Conservation (phyloP, 1,140 invertebrate genomes). For the Brachystomella parvula region DNA sequence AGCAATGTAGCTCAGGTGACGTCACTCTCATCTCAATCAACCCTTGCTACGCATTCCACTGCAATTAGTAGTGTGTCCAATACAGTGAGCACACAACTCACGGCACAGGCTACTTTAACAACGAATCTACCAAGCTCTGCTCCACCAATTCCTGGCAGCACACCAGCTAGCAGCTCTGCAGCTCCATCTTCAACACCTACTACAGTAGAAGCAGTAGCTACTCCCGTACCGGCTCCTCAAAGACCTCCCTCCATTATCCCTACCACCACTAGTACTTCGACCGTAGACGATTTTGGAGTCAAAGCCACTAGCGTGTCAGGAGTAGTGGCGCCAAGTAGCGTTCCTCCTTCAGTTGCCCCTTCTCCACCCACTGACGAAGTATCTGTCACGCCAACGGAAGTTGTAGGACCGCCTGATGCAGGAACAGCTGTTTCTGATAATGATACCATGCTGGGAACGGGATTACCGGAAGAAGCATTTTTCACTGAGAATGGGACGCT, state of each 20-base stretch:
- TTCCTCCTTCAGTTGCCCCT: neutral
- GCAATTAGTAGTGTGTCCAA: neutral
- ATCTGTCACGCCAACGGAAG: neutral
- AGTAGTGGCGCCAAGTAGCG: constrained; percentile 1
- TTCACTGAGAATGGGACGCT: constrained; percentile 38
- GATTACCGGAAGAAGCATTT: constrained; percentile 30
- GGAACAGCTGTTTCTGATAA: neutral
- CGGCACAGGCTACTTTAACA: constrained; percentile 1
- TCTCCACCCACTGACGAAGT: neutral
- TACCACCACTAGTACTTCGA: neutral
- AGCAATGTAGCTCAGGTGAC: neutral
- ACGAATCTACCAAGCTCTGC: neutral
- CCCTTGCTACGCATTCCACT: neutral
- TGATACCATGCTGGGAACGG: constrained; percentile 21
- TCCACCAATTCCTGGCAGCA: neutral
- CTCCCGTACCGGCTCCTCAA: neutral
- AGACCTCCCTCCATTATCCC: neutral
- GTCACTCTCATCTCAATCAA: neutral
- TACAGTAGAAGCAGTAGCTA: neutral
- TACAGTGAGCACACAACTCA: neutral
- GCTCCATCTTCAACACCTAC: constrained; percentile 3
- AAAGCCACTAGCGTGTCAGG: neutral
- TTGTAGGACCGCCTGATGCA: neutral
- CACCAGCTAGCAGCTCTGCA: neutral
- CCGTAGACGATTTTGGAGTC: constrained; percentile 14